These are phyloP conservation scores for Leucosticte australis DNA, from an alignment of 2,113 vertebrate species.

Conservation along the genomic window DNA sequence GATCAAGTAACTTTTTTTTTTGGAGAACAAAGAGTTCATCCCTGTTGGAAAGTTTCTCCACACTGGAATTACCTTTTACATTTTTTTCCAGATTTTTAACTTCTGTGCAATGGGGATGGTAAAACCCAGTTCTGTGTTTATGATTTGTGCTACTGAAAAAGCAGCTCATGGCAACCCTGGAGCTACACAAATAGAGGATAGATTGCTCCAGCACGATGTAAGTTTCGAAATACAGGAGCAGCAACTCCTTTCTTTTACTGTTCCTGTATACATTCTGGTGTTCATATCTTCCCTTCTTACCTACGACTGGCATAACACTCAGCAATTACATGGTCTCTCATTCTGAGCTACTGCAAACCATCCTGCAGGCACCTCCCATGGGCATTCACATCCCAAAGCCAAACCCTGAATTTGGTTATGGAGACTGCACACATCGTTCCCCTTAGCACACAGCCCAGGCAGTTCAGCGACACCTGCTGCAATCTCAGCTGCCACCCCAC, in stretches of 20 bases:
- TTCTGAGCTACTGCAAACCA: neutral
- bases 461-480: neutral
- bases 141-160: neutral
- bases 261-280: neutral
- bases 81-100: neutral
- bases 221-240: neutral
- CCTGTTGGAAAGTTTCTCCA: neutral
- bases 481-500: neutral
- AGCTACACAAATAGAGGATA: neutral
- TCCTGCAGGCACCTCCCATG: neutral
- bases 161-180: neutral
- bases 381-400: neutral
- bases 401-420: neutral
- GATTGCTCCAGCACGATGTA: neutral
- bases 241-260: neutral
- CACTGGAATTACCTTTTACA: neutral
- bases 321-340: fast-evolving
- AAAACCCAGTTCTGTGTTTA: neutral
- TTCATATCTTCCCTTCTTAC: neutral
- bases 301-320: neutral
- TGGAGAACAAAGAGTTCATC: neutral
- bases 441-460: neutral
- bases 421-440: neutral
- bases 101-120: neutral
- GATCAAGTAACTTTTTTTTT: neutral